Base-by-base conservation (phyloP, 1,140 invertebrate genomes). In the Nephila pilipes region DNA sequence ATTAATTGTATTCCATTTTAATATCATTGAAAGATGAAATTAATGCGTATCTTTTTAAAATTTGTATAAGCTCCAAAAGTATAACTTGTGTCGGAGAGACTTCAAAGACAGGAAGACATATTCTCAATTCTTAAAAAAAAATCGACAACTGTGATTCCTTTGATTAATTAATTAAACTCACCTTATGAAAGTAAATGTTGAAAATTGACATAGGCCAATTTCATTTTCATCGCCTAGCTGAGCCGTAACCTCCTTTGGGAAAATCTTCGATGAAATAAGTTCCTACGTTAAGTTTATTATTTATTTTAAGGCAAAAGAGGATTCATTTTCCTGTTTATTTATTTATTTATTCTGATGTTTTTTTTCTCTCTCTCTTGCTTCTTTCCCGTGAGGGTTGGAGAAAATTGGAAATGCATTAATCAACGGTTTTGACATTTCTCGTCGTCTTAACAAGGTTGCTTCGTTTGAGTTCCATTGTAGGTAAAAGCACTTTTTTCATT, bases 391-490 rank as follows among this genome's bases (percentile, higher is more conserved):
- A 32, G 85, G 16, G 87, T 10, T 0, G 36, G 32, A 29, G 46
- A 88, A 89, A 89, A 79, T 89, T 89, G 87, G 87, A 89, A 89
- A 89, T 57, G 60, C 65, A 79, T 89, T 89, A 89, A 89, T 89
- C 87, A 89, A 89, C 58, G 65, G 36, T 57, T 89, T 89, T 89
- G 87, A 89, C 87, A 58, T 89, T 79, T 79, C 65, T 29, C 69
- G 65, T 55, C 65, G 22, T 22, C 65, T 80, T 79, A 69, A 65
- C 46, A 79, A 29, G 46, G 25, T 60, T 5, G 22, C 87, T 75
- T 75, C 58, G 75, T 88, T 88, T 75, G 22, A 75, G 63, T n/a
- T 25, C 60, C n/a, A 54, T 46, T 87, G 85, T 87, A 65, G 80
- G 36, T 81, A n/a, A 46, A 22, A 25, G 38, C 8, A n/a, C 54